These are phyloP conservation scores for Ditylenchus weischeri DNA, from an alignment of 2,888 invertebrate genomes.

Conservation along the genomic window DNA sequence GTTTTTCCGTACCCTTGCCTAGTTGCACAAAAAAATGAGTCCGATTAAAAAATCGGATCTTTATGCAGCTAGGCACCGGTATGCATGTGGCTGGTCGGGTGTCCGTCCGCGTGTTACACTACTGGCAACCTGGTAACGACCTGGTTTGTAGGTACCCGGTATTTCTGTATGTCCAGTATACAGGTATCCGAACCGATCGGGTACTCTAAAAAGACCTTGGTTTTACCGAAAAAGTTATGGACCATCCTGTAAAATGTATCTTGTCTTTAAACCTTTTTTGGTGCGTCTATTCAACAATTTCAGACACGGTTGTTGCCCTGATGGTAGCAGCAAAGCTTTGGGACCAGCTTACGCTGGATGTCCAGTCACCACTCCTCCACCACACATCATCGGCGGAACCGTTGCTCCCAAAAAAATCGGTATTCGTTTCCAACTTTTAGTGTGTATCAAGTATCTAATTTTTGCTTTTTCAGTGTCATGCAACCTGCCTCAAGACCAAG, in stretches of 20 bases:
- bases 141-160: too few species aligned
- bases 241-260: conserved; percentile 1
- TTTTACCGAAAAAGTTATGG: too few species aligned
- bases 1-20: too few species aligned
- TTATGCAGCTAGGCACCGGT: too few species aligned
- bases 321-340: conserved; percentile 54
- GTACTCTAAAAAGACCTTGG: too few species aligned
- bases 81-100: too few species aligned
- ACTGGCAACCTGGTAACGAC: too few species aligned
- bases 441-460: not conserved
- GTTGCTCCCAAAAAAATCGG: conserved; percentile 37
- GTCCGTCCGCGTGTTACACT: too few species aligned
- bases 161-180: too few species aligned
- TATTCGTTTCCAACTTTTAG: conserved; percentile 8
- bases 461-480: conserved; percentile 38
- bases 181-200: too few species aligned
- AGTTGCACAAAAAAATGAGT: too few species aligned
- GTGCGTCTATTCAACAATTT: conserved; percentile 5
- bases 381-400: conserved; percentile 52
- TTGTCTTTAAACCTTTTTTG: not conserved
- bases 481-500: conserved; percentile 51
- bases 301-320: conserved; percentile 58
- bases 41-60: too few species aligned
- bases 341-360: conserved; percentile 55
- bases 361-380: conserved; percentile 56